These are phyloP conservation scores for Gastracanthus pulcherrimus DNA, from an alignment of 2,888 invertebrate genomes.

Conservation along the genomic window DNA sequence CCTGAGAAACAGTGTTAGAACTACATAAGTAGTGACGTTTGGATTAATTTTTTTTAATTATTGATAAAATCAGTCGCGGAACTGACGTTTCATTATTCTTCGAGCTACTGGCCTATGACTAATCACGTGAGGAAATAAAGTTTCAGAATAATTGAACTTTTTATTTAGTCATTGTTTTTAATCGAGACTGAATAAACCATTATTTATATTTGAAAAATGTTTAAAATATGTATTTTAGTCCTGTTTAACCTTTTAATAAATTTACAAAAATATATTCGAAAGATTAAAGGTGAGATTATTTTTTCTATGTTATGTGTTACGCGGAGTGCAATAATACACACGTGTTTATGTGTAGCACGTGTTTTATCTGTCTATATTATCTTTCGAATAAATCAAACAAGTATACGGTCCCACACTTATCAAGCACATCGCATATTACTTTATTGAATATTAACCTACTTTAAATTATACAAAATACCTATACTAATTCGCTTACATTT, in stretches of 20 bases:
- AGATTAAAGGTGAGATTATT: background rate
- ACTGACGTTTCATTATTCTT: background rate
- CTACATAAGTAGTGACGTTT: constrained; percentile 27
- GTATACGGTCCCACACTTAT: background rate
- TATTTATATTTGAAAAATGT: too few relatives aligned
- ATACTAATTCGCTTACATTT: too few relatives aligned
- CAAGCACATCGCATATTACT: background rate
- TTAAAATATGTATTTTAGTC: background rate
- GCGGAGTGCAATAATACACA: background rate
- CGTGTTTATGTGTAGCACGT: constrained; percentile 11
- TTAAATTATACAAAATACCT: too few relatives aligned
- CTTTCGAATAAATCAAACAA: background rate
- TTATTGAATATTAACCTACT: background rate
- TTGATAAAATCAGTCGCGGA: constrained; percentile 21
- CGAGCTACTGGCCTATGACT: background rate
- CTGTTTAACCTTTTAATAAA: background rate
- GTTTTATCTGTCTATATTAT: background rate
- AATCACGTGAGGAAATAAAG: constrained; percentile 19
- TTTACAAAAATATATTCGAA: background rate
- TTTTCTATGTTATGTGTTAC: background rate
- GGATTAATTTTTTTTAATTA: constrained; percentile 47
- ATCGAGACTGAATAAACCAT: background rate
- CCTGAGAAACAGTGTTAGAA: constrained; percentile 1
- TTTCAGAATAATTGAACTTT: background rate
- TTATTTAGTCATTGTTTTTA: background rate